Percentiles rank a stretch among this genome's conserved stretches.
Evolutionary conservation across 2,113 vertebrate genomes (phyloP).

Genomic region (Clupea harengus): DNA sequence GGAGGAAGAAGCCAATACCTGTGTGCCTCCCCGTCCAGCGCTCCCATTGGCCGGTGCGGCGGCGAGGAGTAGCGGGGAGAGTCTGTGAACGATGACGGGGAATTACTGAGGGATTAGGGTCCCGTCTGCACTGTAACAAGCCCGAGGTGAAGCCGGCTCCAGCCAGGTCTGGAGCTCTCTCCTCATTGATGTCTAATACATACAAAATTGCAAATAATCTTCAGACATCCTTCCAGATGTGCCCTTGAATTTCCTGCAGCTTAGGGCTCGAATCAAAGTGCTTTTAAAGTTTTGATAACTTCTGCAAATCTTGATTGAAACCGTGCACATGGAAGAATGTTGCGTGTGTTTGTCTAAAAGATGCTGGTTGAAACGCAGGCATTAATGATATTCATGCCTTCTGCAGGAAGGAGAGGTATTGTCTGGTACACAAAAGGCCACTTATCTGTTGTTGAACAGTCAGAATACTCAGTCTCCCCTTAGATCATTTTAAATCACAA

Average conservation of each 20-base stretch:
- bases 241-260: slow-evolving; percentile 76
- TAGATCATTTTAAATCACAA: neutral
- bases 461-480: too few relatives aligned
- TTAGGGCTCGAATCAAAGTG: slow-evolving; percentile 69
- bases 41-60: slow-evolving; percentile 52
- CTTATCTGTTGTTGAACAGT: neutral
- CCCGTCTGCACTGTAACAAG: slow-evolving; percentile 64
- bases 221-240: slow-evolving; percentile 76
- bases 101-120: slow-evolving; percentile 65
- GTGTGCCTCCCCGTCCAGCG: slow-evolving; percentile 47
- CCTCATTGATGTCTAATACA: slow-evolving; percentile 73
- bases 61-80: slow-evolving; percentile 52
- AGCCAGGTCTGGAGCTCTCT: slow-evolving; percentile 56
- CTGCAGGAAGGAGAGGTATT: neutral
- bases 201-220: slow-evolving; percentile 79
- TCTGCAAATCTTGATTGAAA: slow-evolving; percentile 72
- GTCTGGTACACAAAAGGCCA: neutral
- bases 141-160: slow-evolving; percentile 63
- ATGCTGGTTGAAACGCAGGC: slow-evolving; percentile 25
- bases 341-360: slow-evolving; percentile 34
- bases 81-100: slow-evolving; percentile 60
- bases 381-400: slow-evolving; percentile 26
- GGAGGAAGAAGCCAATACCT: slow-evolving; percentile 36
- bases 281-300: slow-evolving; percentile 78
- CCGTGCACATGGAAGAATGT: slow-evolving; percentile 67